phyloP scores from a whole-genome alignment of 2,888 invertebrate genomes.

The Lochmaea crataegi region DNA sequence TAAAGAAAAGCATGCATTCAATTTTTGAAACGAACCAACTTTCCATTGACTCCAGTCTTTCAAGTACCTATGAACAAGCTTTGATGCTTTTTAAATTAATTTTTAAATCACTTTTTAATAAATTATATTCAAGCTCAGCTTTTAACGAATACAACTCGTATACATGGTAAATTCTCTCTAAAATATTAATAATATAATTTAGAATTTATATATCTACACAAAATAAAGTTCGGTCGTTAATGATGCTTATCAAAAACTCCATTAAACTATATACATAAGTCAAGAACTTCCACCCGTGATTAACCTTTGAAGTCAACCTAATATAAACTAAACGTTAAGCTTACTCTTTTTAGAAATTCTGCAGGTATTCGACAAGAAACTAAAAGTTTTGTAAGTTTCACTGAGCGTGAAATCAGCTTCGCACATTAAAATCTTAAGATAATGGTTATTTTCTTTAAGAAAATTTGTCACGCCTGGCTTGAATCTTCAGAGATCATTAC shows the following conservation, averaged over 20 bases:
- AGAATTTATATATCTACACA: neutral
- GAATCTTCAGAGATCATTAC: constrained; percentile 6
- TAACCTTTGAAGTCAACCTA: constrained; percentile 12
- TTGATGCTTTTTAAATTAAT: too few species aligned
- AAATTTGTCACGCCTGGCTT: constrained; percentile 21
- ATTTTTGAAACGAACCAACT: too few species aligned
- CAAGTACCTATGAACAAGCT: too few species aligned
- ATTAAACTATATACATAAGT: constrained; percentile 16
- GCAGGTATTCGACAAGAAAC: constrained; percentile 8
- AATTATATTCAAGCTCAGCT: too few species aligned
- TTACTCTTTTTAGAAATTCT: constrained; percentile 1
- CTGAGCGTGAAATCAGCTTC: constrained; percentile 21
- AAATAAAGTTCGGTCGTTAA: neutral
- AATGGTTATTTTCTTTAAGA: constrained; percentile 11
- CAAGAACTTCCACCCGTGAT: neutral
- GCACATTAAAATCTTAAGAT: constrained; percentile 23
- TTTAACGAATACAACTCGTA: too few species aligned
- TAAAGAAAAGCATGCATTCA: too few species aligned
- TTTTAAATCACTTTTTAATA: too few species aligned
- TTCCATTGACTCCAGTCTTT: too few species aligned
- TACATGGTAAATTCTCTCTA: too few species aligned
- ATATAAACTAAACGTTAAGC: constrained; percentile 5
- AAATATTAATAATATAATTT: neutral
- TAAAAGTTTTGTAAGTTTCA: constrained; percentile 8
- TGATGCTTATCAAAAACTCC: constrained; percentile 8